Base-by-base conservation (phyloP, 37 sponge, comb jelly and placozoan genomes). In the Eunapius fragilis region DNA sequence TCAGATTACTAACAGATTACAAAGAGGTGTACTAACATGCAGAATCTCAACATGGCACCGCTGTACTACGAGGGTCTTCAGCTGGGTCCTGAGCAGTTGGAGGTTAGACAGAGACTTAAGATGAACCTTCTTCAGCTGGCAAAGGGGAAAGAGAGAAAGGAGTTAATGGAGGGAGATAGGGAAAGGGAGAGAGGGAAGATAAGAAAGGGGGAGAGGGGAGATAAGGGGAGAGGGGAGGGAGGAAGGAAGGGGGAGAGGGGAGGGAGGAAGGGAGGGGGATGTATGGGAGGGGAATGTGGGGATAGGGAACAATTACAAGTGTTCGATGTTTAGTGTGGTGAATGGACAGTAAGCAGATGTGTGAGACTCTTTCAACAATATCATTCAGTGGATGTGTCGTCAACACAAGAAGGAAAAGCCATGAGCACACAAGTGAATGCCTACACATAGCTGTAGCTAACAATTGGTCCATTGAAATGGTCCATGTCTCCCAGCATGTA, bases 31-130 rank as follows among this genome's bases (percentile, higher is more conserved):
- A 58, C 58, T 58, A 17, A 58, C 58, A 58, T 58, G 14, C 58
- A 58, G 14, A 19, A 58, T 17, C 1, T 58, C 58, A 13, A 92
- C 32, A 0, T 87, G 72, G 37, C 84, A 93, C 19, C 90, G 72
- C 72, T 93, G 84, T 23, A 93, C 84, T 4, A 87, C 71, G 31
- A 93, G 58, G 0, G 36, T 71, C 41, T 73, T 83, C 30, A 93
- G 82, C 82, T 93, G 94, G 12, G 85, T 67, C 23, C 91, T 79
- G 35, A 93, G 82, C 27, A 71, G 70, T 73, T 89, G 84, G 47
- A 93, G 91, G 33, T 88, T 88, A 31, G 71, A 80, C 0, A 93
- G 36, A n/a, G 70, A 25, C 22, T 41, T 49, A 25, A 93, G 33
- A 1, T 90, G 91, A 11, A 93, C 49, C 81, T 90, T 93, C 82